Base-by-base conservation (phyloP, 1,140 invertebrate genomes). In the Apolygus lucorum region DNA sequence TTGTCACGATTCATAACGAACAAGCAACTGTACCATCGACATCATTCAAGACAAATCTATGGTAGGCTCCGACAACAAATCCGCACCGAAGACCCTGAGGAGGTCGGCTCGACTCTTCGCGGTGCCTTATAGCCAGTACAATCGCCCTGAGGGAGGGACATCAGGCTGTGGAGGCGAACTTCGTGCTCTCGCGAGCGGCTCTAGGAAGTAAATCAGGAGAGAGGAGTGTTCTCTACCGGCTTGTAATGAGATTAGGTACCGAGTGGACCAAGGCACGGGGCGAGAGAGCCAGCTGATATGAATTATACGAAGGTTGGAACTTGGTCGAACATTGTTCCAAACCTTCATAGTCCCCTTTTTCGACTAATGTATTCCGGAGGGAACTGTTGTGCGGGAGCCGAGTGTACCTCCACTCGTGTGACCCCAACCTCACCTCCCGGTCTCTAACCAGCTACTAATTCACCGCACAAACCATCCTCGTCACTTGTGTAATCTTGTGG, bases 391-490 rank as follows among this genome's bases (percentile, higher is more conserved):
- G 34, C 17, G 17, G 34, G 4, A 42, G 34, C 34, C 17, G 34
- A 8, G 34, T 42, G 22, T 49, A 49, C 17, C 17, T 49, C 8
- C 34, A 8, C 34, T 59, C 54, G 54, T 59, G 54, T 59, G 54
- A 59, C 54, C 54, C 54, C 22, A 42, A 42, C 34, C 34, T 42
- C 34, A 42, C 34, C 34, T 42, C 34, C 34, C 34, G 4, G 34
- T 4, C 34, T 17, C 34, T 42, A 17, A 59, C 54, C 54, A 59
- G 54, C 54, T 59, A 59, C 54, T 59, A 59, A 59, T 59, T 59
- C 54, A 59, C 54, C 22, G 22, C 11, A 59, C 54, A 11, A 59
- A 59, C 54, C 54, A 59, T 59, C 54, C 54, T 59, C 54, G 54
- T 59, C 54, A 59, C 11, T 59, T 59, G 22, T 21, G 22, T 59